These are phyloP conservation scores for Xestia c-nigrum DNA, from an alignment of 2,888 invertebrate genomes.

Conservation along the genomic window DNA sequence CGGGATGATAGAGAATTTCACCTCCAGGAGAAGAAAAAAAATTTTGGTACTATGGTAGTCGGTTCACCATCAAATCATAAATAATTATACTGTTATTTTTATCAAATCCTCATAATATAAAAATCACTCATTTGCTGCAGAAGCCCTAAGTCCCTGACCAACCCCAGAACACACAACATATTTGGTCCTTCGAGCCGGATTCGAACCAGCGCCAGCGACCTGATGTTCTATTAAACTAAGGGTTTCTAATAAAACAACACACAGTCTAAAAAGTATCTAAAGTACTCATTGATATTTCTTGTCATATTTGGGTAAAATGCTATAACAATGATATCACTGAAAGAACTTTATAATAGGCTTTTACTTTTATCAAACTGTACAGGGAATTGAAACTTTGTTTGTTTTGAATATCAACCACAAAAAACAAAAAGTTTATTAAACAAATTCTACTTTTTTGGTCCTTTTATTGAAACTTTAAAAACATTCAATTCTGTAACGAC, in stretches of 20 bases:
- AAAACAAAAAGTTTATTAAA: not conserved
- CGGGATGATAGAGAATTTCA: too few relatives aligned
- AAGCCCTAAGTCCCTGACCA: too few relatives aligned
- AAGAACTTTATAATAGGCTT: slow-evolving; percentile 29
- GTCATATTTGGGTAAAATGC: not conserved
- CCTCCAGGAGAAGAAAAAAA: too few relatives aligned
- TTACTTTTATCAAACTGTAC: slow-evolving; percentile 2
- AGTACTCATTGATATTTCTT: not conserved
- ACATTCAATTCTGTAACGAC: not conserved
- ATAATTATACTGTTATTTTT: too few relatives aligned
- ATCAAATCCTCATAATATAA: too few relatives aligned
- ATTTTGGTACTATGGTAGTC: too few relatives aligned
- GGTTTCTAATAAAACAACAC: too few relatives aligned
- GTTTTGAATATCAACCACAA: slow-evolving; percentile 15
- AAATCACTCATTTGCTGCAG: too few relatives aligned
- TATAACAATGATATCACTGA: not conserved
- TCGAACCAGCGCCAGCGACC: not conserved
- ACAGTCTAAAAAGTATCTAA: not conserved
- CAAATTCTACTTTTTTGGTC: not conserved
- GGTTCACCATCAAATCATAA: too few relatives aligned
- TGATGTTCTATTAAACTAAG: not conserved
- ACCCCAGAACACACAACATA: too few relatives aligned
- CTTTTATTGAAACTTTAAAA: not conserved
- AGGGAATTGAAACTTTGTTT: not conserved
- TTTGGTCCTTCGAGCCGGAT: not conserved